Evolutionary conservation across 2,888 invertebrate species (phyloP), one percentile per base, ranked within the genome.

Genomic region (Sceliomorpha sp.): DNA sequence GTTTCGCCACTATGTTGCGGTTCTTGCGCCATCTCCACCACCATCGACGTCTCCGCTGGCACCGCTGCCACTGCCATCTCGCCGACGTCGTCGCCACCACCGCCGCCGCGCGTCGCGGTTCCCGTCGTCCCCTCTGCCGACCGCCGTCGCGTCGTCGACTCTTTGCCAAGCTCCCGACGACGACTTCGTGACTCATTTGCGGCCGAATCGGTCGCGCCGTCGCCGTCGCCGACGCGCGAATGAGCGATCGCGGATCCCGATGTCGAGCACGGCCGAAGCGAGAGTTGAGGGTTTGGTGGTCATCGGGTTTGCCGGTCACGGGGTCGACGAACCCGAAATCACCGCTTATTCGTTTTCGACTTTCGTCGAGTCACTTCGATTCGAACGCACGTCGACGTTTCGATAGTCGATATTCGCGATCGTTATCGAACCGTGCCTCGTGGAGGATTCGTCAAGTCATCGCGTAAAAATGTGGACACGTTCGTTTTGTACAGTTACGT

Each of bases 111-210:
- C 51, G 39, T 63, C 67, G 59, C 47, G 66, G 47, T 67, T 58
- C 12, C 9, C 53, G n/a, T 6, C 40, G 39, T 40, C 34, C 15
- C 39, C 50, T 42, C 44, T 13, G 13, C 67, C 63, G 44, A 45
- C 44, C 27, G 31, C 39, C 42, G 17, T 12, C 34, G 12, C 39
- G 32, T 44, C 50, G 34, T 31, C 32, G 37, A 29, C 27, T 13
- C 39, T 14, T 37, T 37, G 14, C n/a, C 14, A 17, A 10, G 13
- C 12, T 12, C 20, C 15, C 17, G 6, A 63, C 70, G 69, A 68
- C 68, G 75, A 74, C 79, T 79, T 81, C 80, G 83, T 84, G 82
- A 85, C 82, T 86, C 82, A 84, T 85, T 83, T 83, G 77, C 76
- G 76, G 73, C 72, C 78, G 74, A 76, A 79, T 78, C 26, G 32